A percentile compares a stretch with the other conserved stretches of the same genome.
These are phyloP conservation scores for Aspidoscelis tigris DNA, from an alignment of 2,113 vertebrate species.

Conservation along the genomic window DNA sequence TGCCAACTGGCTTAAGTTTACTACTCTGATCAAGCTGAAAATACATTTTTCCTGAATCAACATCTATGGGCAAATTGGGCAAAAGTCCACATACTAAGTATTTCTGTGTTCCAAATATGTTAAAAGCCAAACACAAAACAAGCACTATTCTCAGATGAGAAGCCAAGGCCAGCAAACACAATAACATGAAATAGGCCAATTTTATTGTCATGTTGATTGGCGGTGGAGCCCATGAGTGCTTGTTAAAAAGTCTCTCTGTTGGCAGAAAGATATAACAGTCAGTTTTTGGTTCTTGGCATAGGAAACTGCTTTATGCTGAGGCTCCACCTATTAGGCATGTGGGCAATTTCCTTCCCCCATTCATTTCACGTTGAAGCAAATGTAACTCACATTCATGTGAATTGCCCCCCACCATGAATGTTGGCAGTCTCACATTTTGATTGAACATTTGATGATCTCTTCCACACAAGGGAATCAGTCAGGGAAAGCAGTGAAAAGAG, in stretches of 20 bases:
- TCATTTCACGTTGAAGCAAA: too few relatives aligned
- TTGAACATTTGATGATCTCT: too few relatives aligned
- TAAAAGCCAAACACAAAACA: background rate
- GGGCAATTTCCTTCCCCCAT: too few relatives aligned
- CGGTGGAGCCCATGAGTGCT: background rate
- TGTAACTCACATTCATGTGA: too few relatives aligned
- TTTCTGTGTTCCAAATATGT: background rate
- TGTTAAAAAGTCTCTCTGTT: background rate
- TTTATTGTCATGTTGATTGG: background rate
- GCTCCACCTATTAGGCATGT: too few relatives aligned
- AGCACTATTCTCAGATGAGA: background rate
- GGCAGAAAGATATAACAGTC: too few relatives aligned
- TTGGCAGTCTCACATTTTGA: too few relatives aligned
- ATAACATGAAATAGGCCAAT: background rate
- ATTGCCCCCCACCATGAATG: too few relatives aligned
- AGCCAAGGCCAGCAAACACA: background rate
- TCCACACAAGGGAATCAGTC: too few relatives aligned
- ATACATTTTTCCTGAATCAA: background rate
- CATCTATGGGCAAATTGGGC: background rate
- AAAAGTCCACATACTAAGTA: background rate
- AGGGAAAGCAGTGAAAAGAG: too few relatives aligned
- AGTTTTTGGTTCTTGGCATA: too few relatives aligned
- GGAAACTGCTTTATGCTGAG: too few relatives aligned
- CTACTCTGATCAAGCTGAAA: background rate
- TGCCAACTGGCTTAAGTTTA: background rate